Evolutionary conservation across 2,888 invertebrate species (phyloP).

Genomic region (Agrochola lychnidis): DNA sequence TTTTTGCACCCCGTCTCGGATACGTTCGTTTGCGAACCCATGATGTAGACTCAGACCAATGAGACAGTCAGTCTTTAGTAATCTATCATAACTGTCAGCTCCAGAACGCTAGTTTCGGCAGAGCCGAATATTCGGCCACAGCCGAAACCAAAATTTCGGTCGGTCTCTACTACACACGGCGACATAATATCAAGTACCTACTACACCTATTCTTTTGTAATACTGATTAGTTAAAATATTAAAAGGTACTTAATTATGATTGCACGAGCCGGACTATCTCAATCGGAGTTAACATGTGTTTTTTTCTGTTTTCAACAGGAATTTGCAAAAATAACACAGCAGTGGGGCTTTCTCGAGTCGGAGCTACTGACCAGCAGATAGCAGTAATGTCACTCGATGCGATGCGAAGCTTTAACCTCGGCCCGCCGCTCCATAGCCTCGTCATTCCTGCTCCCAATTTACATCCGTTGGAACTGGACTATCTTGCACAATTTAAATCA

Average conservation of each 20-base stretch:
- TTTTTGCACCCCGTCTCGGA: no score
- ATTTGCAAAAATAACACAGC: slow-evolving; percentile 92
- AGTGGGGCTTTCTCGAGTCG: slow-evolving; percentile 97
- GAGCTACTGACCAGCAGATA: slow-evolving; percentile 95
- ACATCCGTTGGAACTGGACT: slow-evolving; percentile 98
- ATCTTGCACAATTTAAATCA: slow-evolving; percentile 93
- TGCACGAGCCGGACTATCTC: not conserved
- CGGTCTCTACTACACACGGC: not conserved
- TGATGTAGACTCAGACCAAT: not conserved
- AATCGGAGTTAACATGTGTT: not conserved
- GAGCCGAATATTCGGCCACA: not conserved
- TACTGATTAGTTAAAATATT: not conserved
- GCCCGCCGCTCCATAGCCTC: slow-evolving; percentile 98
- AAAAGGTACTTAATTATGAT: not conserved
- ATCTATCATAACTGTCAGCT: not conserved
- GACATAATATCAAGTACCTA: no score
- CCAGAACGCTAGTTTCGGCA: not conserved
- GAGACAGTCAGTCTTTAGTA: not conserved
- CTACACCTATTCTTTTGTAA: not conserved
- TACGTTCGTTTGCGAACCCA: not conserved
- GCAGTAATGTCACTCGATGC: slow-evolving; percentile 93
- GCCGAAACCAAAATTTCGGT: not conserved
- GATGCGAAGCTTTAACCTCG: slow-evolving; percentile 94
- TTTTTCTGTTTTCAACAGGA: slow-evolving; percentile 68
- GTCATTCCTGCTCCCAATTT: slow-evolving; percentile 95